Evolutionary conservation across 2,797 vertebrate genomes (phyloP).

Genomic region (Acanthurus leucopareius): DNA sequence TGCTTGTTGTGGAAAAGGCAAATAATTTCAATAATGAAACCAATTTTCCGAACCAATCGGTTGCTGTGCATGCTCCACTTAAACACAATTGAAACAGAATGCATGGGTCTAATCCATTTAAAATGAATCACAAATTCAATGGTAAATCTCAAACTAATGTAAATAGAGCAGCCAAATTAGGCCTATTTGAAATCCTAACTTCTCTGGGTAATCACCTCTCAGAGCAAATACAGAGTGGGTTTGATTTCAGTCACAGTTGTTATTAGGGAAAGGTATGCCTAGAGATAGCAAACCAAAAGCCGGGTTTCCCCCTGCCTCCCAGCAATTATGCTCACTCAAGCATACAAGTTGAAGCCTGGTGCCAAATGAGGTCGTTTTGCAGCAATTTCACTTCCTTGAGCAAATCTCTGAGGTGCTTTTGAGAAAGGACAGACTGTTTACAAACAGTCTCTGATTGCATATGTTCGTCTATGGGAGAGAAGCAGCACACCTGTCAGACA

Average conservation of each 20-base stretch:
- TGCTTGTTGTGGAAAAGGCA: conserved; percentile 60
- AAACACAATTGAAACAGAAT: conserved; percentile 69
- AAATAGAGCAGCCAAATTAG: conserved; percentile 84
- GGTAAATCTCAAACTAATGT: conserved; percentile 84
- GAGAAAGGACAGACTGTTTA: conserved; percentile 94
- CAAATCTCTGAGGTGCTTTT: conserved; percentile 88
- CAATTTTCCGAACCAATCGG: conserved; percentile 65
- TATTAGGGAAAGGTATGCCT: conserved; percentile 86
- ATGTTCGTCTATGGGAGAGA: conserved; percentile 58
- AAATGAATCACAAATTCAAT: conserved; percentile 73
- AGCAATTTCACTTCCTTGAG: conserved; percentile 91
- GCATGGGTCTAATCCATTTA: conserved; percentile 67
- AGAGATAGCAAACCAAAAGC: conserved; percentile 87
- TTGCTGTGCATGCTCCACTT: conserved; percentile 65
- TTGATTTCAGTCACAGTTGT: conserved; percentile 87
- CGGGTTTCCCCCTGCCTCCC: conserved; percentile 68
- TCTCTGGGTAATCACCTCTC: conserved; percentile 87
- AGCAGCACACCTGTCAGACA: conserved; percentile 85
- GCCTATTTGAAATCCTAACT: conserved; percentile 84
- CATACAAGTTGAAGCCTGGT: conserved; percentile 85
- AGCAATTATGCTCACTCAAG: conserved; percentile 91
- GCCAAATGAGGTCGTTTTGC: conserved; percentile 92
- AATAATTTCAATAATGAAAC: conserved; percentile 73
- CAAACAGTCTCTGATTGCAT: conserved; percentile 90
- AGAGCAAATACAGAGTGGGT: conserved; percentile 85